phyloP scores from a whole-genome alignment of 2,797 vertebrate species.

The Gadopsis bispinosus region DNA sequence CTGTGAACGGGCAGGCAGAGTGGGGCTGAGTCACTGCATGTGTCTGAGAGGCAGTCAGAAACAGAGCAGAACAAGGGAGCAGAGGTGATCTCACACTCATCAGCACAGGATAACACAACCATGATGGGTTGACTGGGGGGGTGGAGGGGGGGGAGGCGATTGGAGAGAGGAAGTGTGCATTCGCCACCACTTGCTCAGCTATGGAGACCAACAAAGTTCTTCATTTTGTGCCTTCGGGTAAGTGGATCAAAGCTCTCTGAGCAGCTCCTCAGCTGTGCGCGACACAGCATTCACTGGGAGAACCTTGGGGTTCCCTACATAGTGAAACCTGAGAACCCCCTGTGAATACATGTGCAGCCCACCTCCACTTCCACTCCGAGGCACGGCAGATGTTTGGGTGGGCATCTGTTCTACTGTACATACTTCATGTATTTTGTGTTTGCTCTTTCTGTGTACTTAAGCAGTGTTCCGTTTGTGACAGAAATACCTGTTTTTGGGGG shows the following conservation, averaged over 20 bases:
- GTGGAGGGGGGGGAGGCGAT: constrained; percentile 51
- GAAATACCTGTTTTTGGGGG: constrained; percentile 52
- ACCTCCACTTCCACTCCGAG: constrained; percentile 63
- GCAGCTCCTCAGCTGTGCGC: constrained; percentile 73
- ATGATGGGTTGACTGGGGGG: constrained; percentile 88
- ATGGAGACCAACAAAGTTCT: constrained; percentile 91
- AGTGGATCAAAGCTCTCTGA: constrained; percentile 70
- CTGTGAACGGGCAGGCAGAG: constrained; percentile 75
- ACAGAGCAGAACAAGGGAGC: constrained; percentile 78
- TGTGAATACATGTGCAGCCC: constrained; percentile 76
- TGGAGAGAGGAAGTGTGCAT: constrained; percentile 78
- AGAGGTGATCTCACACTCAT: constrained; percentile 86
- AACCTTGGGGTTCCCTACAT: constrained; percentile 83
- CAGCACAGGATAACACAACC: constrained; percentile 86
- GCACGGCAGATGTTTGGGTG: constrained; percentile 67
- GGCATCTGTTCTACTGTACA: constrained; percentile 52
- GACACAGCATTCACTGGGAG: constrained; percentile 57
- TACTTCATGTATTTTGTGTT: constrained; percentile 41
- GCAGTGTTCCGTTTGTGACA: constrained; percentile 48
- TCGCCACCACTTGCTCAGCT: constrained; percentile 73
- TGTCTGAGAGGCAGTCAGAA: constrained; percentile 84
- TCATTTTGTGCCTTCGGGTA: constrained; percentile 89
- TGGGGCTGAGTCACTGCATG: constrained; percentile 89
- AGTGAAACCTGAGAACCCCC: constrained; percentile 79
- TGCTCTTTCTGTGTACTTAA: constrained; percentile 52